Evolutionary conservation across 2,113 vertebrate genomes (phyloP).

Genomic region (Mesitornis unicolor): DNA sequence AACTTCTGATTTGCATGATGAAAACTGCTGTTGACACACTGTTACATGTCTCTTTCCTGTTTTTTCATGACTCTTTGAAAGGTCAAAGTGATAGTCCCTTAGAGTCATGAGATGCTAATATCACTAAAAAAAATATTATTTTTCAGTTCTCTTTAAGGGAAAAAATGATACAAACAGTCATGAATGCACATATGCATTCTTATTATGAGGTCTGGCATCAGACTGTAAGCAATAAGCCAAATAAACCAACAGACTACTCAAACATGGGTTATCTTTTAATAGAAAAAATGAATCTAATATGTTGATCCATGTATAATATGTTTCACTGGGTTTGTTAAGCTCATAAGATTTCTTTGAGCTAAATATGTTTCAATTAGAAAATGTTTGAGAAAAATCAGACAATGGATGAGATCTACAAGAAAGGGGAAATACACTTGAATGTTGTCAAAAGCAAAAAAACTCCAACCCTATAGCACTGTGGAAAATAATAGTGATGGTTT

Average conservation of each 20-base stretch:
- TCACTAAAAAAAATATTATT: not conserved
- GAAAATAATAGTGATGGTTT: not conserved
- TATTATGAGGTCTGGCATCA: not conserved
- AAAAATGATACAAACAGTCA: not conserved
- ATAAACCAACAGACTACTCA: not conserved
- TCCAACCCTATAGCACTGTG: not conserved
- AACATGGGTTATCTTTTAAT: not conserved
- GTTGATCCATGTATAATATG: not conserved
- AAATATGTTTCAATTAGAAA: not conserved
- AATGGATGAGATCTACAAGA: not conserved
- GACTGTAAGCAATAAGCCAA: not conserved
- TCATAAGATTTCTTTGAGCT: not conserved
- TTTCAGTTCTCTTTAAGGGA: not conserved
- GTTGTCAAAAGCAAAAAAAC: not conserved
- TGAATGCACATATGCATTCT: not conserved
- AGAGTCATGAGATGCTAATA: not conserved
- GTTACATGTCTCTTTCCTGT: not conserved
- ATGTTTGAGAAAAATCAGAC: not conserved
- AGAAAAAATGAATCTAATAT: not conserved
- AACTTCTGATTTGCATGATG: not conserved
- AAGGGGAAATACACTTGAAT: not conserved
- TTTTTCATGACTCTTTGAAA: not conserved
- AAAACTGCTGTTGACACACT: not conserved
- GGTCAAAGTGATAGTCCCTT: not conserved
- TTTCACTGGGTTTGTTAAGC: not conserved